Conservation (phyloP, 2,888 invertebrate species). For the Andrena bicolor region DNA sequence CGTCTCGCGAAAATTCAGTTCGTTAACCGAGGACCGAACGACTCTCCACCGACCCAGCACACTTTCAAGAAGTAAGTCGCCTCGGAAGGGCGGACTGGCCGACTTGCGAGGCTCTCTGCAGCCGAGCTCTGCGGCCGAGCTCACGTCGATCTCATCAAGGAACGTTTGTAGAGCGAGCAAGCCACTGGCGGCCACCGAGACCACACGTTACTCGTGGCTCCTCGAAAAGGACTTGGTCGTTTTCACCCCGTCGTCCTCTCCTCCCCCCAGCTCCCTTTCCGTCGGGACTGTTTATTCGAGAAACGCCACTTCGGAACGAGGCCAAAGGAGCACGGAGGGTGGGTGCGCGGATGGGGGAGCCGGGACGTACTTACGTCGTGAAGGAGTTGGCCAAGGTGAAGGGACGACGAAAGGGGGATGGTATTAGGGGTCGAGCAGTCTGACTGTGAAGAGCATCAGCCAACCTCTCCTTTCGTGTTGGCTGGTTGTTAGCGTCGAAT, state of each 20-base stretch:
- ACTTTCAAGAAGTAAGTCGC: slow-evolving; percentile 48
- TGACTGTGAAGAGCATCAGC: slow-evolving; percentile 54
- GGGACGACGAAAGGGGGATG: slow-evolving; percentile 40
- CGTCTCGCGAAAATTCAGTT: slow-evolving; percentile 61
- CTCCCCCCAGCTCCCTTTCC: neutral
- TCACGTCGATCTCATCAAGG: slow-evolving; percentile 67
- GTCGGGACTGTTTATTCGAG: slow-evolving; percentile 71
- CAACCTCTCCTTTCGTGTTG: slow-evolving; percentile 53
- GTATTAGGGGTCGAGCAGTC: slow-evolving; percentile 60
- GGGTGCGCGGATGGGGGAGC: neutral
- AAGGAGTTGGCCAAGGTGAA: slow-evolving; percentile 29
- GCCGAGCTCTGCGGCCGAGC: slow-evolving; percentile 10
- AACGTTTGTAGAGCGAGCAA: slow-evolving; percentile 63
- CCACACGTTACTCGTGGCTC: slow-evolving; percentile 65
- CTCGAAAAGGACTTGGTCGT: slow-evolving; percentile 62
- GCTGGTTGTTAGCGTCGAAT: slow-evolving; percentile 77
- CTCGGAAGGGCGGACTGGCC: slow-evolving; percentile 2
- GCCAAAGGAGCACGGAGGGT: slow-evolving; percentile 25
- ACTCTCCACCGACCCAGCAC: slow-evolving; percentile 37
- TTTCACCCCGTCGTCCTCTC: slow-evolving; percentile 26
- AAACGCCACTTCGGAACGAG: slow-evolving; percentile 56
- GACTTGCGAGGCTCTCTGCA: slow-evolving; percentile 41
- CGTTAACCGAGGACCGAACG: slow-evolving; percentile 57
- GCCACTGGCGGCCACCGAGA: slow-evolving; percentile 56
- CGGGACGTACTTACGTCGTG: slow-evolving; percentile 24